Conservation (phyloP, 2,797 vertebrate species). For the Pelochelys cantorii region DNA sequence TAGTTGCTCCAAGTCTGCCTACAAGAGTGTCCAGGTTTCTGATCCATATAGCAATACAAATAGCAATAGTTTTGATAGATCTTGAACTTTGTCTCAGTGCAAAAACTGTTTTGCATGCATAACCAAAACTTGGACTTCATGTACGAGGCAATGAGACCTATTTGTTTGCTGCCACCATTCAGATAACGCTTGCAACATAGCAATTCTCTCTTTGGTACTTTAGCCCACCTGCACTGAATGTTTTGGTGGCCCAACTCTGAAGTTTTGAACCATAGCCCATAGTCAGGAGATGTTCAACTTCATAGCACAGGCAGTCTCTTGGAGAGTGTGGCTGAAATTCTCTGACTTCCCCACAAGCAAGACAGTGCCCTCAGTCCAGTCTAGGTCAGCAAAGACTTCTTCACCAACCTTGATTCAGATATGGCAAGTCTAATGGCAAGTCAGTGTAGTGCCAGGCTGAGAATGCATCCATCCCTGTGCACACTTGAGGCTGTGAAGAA, state of each 20-base stretch:
- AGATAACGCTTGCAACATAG: not conserved
- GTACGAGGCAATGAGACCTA: not conserved
- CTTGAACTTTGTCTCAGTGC: not conserved
- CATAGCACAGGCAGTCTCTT: not conserved
- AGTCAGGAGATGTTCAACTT: not conserved
- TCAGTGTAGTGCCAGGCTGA: not conserved
- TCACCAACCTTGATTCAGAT: not conserved
- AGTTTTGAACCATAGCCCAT: not conserved
- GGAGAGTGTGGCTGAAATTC: not conserved
- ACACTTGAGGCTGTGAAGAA: not conserved
- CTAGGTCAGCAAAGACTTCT: not conserved
- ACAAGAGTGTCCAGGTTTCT: not conserved
- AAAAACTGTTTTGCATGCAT: not conserved
- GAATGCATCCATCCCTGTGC: not conserved
- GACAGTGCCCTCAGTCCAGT: no score
- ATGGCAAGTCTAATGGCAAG: not conserved
- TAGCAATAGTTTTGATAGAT: not conserved
- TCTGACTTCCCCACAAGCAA: not conserved
- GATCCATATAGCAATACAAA: not conserved
- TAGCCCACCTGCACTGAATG: not conserved
- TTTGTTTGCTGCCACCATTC: not conserved
- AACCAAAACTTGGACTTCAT: not conserved
- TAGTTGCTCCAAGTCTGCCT: not conserved
- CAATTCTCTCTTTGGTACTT: not conserved
- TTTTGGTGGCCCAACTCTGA: not conserved